These are phyloP conservation scores for Drosophila meridionalis DNA, from an alignment of 2,888 invertebrate species.

Conservation along the genomic window DNA sequence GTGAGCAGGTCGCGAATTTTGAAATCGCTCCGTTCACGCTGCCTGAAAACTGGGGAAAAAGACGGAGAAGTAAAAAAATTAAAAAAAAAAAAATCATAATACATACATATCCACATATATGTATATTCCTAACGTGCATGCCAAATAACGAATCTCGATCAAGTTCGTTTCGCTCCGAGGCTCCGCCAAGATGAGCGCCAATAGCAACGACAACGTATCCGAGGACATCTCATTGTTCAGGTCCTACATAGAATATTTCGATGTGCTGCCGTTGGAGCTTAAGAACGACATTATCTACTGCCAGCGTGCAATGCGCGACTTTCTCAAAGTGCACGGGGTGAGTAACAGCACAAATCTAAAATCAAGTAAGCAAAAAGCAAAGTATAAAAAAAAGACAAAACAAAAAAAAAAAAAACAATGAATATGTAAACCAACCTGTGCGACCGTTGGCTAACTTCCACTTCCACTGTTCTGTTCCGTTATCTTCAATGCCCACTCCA, in stretches of 20 bases:
- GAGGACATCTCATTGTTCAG: slow-evolving; percentile 56
- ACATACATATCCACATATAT: slow-evolving; percentile 1
- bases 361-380: not conserved
- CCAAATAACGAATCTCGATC: slow-evolving; percentile 26
- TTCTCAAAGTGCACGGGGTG: slow-evolving; percentile 84
- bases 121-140: slow-evolving; percentile 16
- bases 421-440: slow-evolving; percentile 29
- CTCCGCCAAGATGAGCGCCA: slow-evolving; percentile 46
- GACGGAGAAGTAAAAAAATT: slow-evolving; percentile 1
- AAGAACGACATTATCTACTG: slow-evolving; percentile 84
- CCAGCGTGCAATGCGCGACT: slow-evolving; percentile 82
- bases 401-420: slow-evolving; percentile 1
- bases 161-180: slow-evolving; percentile 25
- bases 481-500: not conserved
- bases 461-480: slow-evolving; percentile 9
- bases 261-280: slow-evolving; percentile 80
- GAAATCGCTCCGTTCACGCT: slow-evolving; percentile 39
- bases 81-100: not conserved
- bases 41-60: slow-evolving; percentile 3
- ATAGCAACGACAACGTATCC: slow-evolving; percentile 21
- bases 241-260: slow-evolving; percentile 76
- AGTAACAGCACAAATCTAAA: slow-evolving; percentile 38
- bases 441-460: slow-evolving; percentile 32
- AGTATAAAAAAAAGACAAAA: not conserved
- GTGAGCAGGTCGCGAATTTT: slow-evolving; percentile 57